Conservation (phyloP, 2,113 vertebrate species). For the Scomber scombrus region DNA sequence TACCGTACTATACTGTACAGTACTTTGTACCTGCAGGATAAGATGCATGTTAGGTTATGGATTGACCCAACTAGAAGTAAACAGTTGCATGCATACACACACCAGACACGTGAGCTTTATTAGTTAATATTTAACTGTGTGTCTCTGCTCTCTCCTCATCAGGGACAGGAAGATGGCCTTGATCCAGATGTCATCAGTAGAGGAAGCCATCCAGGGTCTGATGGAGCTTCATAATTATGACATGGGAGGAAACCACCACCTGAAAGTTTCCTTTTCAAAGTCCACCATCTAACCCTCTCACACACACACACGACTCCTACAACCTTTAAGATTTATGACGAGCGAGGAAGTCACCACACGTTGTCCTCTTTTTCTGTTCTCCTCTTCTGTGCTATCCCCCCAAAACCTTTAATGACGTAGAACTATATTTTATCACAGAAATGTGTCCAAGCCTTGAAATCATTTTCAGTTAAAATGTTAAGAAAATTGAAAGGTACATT, state of each 20-base stretch:
- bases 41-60: background rate
- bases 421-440: constrained; percentile 1
- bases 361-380: constrained; percentile 24
- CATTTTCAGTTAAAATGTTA: constrained; percentile 14
- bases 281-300: constrained; percentile 91
- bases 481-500: background rate
- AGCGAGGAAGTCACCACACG: constrained; percentile 10
- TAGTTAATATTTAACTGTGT: background rate
- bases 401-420: background rate
- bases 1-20: background rate
- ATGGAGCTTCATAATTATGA: constrained; percentile 99
- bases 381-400: background rate
- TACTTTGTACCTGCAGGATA: background rate
- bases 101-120: too few relatives aligned
- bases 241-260: constrained; percentile 97
- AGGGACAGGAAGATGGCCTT: constrained; percentile 99
- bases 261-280: constrained; percentile 99
- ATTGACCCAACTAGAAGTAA: background rate
- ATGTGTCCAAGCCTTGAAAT: constrained; percentile 10
- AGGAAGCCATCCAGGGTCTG: constrained; percentile 97
- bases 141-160: constrained; percentile 76
- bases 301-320: background rate
- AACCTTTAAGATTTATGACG: constrained; percentile 31
- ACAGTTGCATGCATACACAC: too few relatives aligned
- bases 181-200: constrained; percentile 98